A percentile compares a stretch with the other conserved stretches of the same genome.
These are phyloP conservation scores for Notamacropus eugenii DNA, from an alignment of 2,797 vertebrate species.

Conservation along the genomic window DNA sequence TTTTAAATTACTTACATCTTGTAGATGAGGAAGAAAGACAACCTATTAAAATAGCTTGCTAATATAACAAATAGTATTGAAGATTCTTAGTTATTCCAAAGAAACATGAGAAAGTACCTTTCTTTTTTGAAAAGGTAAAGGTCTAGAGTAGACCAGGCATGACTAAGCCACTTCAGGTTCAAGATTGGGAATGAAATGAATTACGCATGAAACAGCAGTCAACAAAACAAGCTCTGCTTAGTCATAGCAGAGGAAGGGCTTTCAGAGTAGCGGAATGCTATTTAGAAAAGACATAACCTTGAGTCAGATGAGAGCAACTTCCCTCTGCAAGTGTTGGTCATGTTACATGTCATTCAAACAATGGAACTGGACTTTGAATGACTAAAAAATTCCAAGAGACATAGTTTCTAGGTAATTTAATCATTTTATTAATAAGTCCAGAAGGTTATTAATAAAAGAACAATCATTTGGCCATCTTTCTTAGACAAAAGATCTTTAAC, in stretches of 20 bases:
- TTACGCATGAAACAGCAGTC: neutral
- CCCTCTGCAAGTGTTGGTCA: neutral
- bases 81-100: neutral
- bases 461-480: neutral
- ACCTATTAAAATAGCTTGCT: constrained; percentile 18
- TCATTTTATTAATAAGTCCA: neutral
- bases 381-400: neutral
- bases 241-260: neutral
- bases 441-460: too few relatives aligned
- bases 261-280: neutral
- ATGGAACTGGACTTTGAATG: neutral
- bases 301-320: neutral
- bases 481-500: neutral
- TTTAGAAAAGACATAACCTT: neutral
- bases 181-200: neutral
- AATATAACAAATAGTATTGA: constrained; percentile 25
- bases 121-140: neutral
- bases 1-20: neutral
- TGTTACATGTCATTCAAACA: neutral
- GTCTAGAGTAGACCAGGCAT: neutral
- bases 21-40: neutral
- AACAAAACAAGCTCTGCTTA: neutral
- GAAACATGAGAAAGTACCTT: neutral
- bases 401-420: too few relatives aligned
- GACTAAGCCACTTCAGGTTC: neutral